Base-by-base conservation (phyloP, 2,888 invertebrate species). In the Netelia inedita region DNA sequence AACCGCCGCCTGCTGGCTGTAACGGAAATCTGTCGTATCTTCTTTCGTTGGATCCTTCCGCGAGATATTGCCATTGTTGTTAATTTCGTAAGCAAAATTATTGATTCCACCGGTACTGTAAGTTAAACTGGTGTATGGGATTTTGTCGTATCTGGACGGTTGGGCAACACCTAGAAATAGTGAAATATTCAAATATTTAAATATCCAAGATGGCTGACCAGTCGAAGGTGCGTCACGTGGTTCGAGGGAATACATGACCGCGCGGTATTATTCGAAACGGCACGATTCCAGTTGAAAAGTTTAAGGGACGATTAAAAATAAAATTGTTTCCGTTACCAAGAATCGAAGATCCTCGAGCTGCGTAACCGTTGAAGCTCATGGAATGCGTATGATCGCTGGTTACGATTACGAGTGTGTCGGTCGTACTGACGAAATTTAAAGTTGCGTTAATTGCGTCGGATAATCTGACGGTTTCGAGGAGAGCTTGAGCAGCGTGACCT, bases 381-480 rank as follows among this genome's bases (percentile, higher is more conserved):
- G 97, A 96, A 91, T 98, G 98, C 0, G 97, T 95, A 92, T 98
- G 98, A 93, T 98, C 98, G 79, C 97, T 97, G 0, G 98, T 98
- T 1, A 98, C 98, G 63, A 98, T 95, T 0, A 98, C 94, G 16
- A 98, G 94, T 0, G 98, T 98, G 83, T 96, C 96, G 10, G 95
- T 94, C 1, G 95, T 91, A 86, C 95, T 92, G 0, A 96, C 95
- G 93, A 97, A 94, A 11, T 94, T 90, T 23, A 96, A 86, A 0
- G 97, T 97, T 3, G 94, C 94, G 68, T 95, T 94, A 0, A 98
- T 96, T 0, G 98, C 98, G 0, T 96, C 95, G 75, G 97, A 97
- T 88, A 99, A 95, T 0, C 96, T 96, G 0, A 97, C 94, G 0
- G 97, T 96, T 93, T 99, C 98, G 78, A 96, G 95, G 10, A 99